Evolutionary conservation across 2,797 vertebrate genomes (phyloP).

Genomic region (Thaleichthys pacificus): DNA sequence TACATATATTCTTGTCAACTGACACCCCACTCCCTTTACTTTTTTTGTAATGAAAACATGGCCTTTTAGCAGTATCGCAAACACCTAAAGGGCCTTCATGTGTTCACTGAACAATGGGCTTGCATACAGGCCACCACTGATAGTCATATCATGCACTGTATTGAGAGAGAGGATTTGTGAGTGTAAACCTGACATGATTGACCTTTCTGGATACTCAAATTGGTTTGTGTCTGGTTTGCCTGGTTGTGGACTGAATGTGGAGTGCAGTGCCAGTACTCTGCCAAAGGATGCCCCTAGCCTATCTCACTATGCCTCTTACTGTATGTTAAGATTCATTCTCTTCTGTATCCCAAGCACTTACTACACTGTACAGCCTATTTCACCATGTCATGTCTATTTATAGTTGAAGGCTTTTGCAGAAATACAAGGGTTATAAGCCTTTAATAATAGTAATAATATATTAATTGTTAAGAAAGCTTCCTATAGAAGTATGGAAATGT

Average conservation of each 20-base stretch:
- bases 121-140: conserved; percentile 41
- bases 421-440: conserved; percentile 15
- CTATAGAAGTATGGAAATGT: conserved; percentile 41
- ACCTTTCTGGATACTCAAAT: background rate
- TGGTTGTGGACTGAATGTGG: conserved; percentile 51
- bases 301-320: conserved; percentile 53
- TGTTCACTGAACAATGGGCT: conserved; percentile 59
- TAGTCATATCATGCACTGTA: conserved; percentile 49
- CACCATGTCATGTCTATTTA: conserved; percentile 28
- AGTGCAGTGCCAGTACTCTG: conserved; percentile 35
- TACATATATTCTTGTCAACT: conserved; percentile 45
- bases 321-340: conserved; percentile 57
- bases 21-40: conserved; percentile 53
- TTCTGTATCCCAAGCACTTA: conserved; percentile 49
- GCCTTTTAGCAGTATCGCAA: conserved; percentile 65
- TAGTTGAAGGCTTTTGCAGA: conserved; percentile 26
- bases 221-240: conserved; percentile 11
- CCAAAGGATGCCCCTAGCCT: conserved; percentile 50
- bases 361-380: conserved; percentile 52
- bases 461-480: conserved; percentile 12
- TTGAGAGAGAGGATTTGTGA: conserved; percentile 19
- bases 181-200: background rate
- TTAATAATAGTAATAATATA: conserved; percentile 8
- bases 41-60: conserved; percentile 45
- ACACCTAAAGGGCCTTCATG: conserved; percentile 66